phyloP scores from a whole-genome alignment of 2,797 vertebrate species.

The Gymnocypris eckloni region DNA sequence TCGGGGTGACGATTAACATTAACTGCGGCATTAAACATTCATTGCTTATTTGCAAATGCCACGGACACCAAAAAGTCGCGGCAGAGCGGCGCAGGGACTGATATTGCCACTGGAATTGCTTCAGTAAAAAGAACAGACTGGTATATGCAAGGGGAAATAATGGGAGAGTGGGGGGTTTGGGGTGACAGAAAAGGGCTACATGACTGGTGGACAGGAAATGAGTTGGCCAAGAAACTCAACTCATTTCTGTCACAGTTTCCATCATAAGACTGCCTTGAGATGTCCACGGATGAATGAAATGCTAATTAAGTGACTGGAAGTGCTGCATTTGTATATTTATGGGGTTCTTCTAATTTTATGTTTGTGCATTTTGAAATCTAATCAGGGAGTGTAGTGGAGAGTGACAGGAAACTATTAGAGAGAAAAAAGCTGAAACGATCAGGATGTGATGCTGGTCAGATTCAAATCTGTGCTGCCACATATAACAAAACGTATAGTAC shows the following conservation, averaged over 20 bases:
- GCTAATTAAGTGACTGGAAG: conserved; percentile 14
- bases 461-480: neutral
- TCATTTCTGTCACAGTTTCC: neutral
- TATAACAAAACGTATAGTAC: neutral
- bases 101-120: conserved; percentile 28
- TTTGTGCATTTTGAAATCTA: neutral
- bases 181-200: conserved; percentile 60
- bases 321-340: conserved; percentile 6
- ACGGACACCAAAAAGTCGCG: conserved; percentile 32
- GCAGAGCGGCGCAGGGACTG: neutral
- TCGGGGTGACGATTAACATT: conserved; percentile 51
- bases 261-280: conserved; percentile 7
- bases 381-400: conserved; percentile 24
- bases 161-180: neutral
- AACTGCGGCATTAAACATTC: conserved; percentile 55
- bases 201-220: conserved; percentile 72
- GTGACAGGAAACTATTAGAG: neutral
- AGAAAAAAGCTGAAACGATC: neutral
- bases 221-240: conserved; percentile 46
- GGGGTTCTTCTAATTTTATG: neutral
- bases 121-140: conserved; percentile 3
- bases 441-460: neutral
- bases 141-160: conserved; percentile 22
- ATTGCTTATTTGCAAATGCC: conserved; percentile 53
- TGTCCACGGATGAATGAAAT: conserved; percentile 23